Evolutionary conservation across 2,888 invertebrate species (phyloP).

Genomic region (Nephrotoma appendiculata): DNA sequence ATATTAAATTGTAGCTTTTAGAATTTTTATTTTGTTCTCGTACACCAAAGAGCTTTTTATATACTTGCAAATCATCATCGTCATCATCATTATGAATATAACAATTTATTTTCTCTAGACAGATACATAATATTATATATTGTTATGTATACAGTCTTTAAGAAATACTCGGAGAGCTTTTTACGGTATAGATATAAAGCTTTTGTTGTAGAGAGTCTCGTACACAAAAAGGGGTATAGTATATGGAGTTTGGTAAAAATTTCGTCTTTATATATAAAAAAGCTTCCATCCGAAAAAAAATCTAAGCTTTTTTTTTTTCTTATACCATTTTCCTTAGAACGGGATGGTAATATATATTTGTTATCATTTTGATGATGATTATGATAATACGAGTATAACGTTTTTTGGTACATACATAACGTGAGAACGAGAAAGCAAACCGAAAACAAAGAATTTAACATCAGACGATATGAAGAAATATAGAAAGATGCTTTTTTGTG

Average conservation of each 20-base stretch:
- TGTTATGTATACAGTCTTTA: background rate
- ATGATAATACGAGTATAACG: background rate
- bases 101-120: background rate
- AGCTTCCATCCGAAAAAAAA: background rate
- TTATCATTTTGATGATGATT: background rate
- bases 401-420: background rate
- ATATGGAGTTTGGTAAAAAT: background rate
- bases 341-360: background rate
- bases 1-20: background rate
- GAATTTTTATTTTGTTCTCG: background rate
- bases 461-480: constrained; percentile 18
- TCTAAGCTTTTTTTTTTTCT: background rate
- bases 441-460: background rate
- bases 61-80: background rate
- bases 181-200: background rate
- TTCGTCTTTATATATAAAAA: background rate
- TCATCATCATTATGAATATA: background rate
- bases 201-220: background rate
- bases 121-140: background rate
- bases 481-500: constrained; percentile 32
- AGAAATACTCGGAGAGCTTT: background rate
- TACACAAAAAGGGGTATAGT: background rate
- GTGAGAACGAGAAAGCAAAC: background rate
- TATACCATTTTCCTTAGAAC: background rate
- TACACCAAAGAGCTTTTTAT: background rate